Base-by-base conservation (phyloP, 2,888 invertebrate genomes). In the Eremobia ochroleuca region DNA sequence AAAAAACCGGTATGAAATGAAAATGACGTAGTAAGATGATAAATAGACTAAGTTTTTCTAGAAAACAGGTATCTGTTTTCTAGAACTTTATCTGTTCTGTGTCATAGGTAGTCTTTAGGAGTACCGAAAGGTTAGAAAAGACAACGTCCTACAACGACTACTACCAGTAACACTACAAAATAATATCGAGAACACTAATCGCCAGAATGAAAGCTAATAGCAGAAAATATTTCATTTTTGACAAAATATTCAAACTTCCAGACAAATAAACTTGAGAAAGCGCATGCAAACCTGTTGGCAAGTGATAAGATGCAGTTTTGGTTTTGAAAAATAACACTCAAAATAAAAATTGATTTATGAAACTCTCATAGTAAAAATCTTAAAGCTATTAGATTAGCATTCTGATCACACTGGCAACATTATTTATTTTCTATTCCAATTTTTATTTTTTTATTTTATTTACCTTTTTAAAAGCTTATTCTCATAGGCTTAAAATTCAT, bases 401-500 rank as follows among this genome's bases (percentile, higher is more conserved):
- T 13, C 4, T 46, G 31, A 31, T 59, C 40, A 6, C 21, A 28
- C 4, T 18, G 11, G 18, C 28, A 49, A 31, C 8, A 31, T 31
- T 18, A 34, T 4, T 4, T n/a, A 49, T 40, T 73, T 73, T 31
- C 15, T 6, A 65, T 77, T 77, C 65, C 8, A 52, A n/a, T n/a
- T n/a, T n/a, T n/a, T n/a, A n/a, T n/a, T n/a, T n/a, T n/a, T n/a
- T n/a, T n/a, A n/a, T n/a, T n/a, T 21, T 59, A 1, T 25, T 55
- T 11, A 11, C 1, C 0, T 68, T 77, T 59, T 70, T 40, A 1
- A 6, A 34, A 46, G 1, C 3, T 61, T 43, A 40, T 31, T 67
- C 34, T 55, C 34, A 15, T 11, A 9, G 15, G 11, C 0, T 43
- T 31, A 34, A 28, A 21, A 5, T 9, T 15, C 13, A 11, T 28